Base-by-base conservation (phyloP, 2,797 vertebrate genomes). In the Remorina albescens region DNA sequence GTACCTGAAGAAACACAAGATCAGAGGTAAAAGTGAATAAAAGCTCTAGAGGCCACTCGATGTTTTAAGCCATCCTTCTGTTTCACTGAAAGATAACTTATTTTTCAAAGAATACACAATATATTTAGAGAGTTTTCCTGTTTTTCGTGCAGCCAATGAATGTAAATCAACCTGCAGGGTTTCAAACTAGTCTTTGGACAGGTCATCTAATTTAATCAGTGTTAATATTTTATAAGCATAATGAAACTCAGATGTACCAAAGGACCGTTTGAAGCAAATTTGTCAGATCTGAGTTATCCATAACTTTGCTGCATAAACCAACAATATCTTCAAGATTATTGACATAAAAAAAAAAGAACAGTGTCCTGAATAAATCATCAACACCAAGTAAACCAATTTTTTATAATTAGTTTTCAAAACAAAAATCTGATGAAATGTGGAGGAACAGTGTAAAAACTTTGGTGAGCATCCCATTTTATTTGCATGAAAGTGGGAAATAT, bases 1-100 rank as follows among this genome's bases (percentile, higher is more conserved):
- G 95, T 95, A 54, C 95, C 95, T 95, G 88, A 25, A 32, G 0
- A 42, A 34, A 51, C 56, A 72, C 8, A 74, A 11, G 66, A 63
- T 34, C 2, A 6, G 19, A 64, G 19, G 34, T 8, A 15, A 50
- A 13, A 49, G 2, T 36, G 10, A 39, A 5, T 42, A 26, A 1
- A 47, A 34, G 34, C 32, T 13, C 3, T 5, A 21, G 12, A 50
- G n/a, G 16, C 32, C 19, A 41, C 0, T 9, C 6, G 1, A n/a
- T 44, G 1, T 34, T 47, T 13, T 57, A 50, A 13, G 39, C 18
- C 47, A 21, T 50, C 12, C 32, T 25, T 32, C 7, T 9, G 11
- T n/a, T 39, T 51, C 15, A 8, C 16, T 44, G 49, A 2, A 34
- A 23, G 12, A 19, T 15, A 8, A 11, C 2, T 18, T 23, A 37